Percentiles rank a stretch among this genome's conserved stretches.
Conservation (phyloP, 1,140 invertebrate species). For the Coenobita brevimanus region DNA sequence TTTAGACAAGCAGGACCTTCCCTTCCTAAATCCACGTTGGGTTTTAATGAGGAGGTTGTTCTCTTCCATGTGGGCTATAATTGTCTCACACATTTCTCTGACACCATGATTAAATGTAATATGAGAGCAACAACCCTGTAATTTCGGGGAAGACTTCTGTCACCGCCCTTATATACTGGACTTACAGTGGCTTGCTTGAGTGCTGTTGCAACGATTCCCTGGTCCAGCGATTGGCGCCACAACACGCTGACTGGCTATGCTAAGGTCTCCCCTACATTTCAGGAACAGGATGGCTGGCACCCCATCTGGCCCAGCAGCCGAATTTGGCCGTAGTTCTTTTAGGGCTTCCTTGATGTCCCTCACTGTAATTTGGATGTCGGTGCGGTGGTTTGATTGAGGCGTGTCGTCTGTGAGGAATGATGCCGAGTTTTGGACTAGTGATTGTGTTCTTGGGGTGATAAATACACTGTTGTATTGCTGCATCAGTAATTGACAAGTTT, state of each 20-base stretch:
- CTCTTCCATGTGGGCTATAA: conserved; percentile 16
- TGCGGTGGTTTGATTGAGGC: background rate
- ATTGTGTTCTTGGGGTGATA: background rate
- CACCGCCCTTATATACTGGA: conserved; percentile 19
- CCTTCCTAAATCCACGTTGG: background rate
- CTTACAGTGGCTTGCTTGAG: background rate
- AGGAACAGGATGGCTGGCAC: background rate
- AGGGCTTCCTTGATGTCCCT: background rate
- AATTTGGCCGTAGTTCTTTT: background rate
- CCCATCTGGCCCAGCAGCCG: conserved; percentile 17
- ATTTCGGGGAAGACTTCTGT: background rate
- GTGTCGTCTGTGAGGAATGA: background rate
- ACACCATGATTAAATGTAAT: background rate
- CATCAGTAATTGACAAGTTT: background rate
- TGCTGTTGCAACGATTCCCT: background rate
- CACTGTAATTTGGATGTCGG: conserved; percentile 13
- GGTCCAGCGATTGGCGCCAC: conserved; percentile 3
- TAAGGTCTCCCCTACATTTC: conserved; percentile 1
- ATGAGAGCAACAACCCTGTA: conserved; percentile 19
- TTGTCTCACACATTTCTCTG: conserved; percentile 9
- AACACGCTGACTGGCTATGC: background rate
- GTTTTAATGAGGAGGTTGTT: background rate
- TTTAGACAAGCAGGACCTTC: conserved; percentile 34
- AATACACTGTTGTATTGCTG: conserved; percentile 3
- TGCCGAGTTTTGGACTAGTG: background rate